phyloP scores from a whole-genome alignment of 2,113 vertebrate species.

The Charadrius vociferus region DNA sequence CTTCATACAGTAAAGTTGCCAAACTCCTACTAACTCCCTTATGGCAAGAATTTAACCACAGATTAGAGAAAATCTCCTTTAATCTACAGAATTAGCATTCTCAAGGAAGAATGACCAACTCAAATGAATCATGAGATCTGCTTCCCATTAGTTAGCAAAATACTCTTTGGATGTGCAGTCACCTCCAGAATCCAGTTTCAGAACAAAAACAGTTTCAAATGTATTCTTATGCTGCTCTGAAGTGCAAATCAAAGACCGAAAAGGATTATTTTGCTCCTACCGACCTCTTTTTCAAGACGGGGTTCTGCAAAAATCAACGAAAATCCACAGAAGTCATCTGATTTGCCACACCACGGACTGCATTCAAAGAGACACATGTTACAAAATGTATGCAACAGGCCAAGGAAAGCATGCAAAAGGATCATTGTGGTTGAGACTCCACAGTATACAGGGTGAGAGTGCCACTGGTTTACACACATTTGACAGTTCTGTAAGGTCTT shows the following conservation, averaged over 20 bases:
- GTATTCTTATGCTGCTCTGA: neutral
- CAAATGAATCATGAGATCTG: rapidly evolving
- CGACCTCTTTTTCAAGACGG: constrained; percentile 91
- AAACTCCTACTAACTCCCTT: neutral
- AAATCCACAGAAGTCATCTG: constrained; percentile 84
- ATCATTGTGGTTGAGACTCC: rapidly evolving
- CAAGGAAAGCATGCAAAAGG: neutral
- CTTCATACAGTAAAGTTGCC: neutral
- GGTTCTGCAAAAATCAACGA: constrained; percentile 90
- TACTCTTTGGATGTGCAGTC: neutral
- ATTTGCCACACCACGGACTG: constrained; percentile 88
- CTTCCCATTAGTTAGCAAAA: neutral
- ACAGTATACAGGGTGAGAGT: neutral
- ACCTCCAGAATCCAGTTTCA: neutral
- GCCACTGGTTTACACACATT: neutral
- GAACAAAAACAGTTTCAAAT: neutral
- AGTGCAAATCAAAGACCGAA: neutral
- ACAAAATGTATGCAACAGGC: neutral
- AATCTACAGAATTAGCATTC: neutral
- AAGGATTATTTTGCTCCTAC: constrained; percentile 27
- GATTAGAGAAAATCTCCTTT: neutral
- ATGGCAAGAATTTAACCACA: neutral
- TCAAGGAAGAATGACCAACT: neutral
- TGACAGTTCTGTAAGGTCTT: neutral
- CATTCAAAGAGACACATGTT: neutral